phyloP scores from a whole-genome alignment of 2,113 vertebrate genomes.

The Indri indri region DNA sequence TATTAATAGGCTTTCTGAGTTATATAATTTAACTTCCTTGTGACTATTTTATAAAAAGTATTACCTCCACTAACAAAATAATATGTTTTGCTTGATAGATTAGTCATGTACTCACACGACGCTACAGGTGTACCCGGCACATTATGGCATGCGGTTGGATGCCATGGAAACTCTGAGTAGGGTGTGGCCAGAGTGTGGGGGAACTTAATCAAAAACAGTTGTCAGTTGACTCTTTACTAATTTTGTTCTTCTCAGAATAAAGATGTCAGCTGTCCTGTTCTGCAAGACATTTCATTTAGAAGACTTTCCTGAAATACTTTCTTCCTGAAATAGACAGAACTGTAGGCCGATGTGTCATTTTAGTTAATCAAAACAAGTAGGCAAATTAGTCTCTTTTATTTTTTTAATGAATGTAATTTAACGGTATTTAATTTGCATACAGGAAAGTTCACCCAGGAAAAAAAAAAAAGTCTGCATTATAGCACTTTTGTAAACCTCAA shows the following conservation, averaged over 20 bases:
- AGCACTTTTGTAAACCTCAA: constrained; percentile 69
- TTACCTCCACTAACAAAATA: constrained; percentile 73
- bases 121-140: constrained; percentile 19
- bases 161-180: constrained; percentile 44
- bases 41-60: constrained; percentile 72
- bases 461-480: constrained; percentile 73
- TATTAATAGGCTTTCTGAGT: constrained; percentile 77
- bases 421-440: constrained; percentile 76
- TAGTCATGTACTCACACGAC: constrained; percentile 66
- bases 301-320: constrained; percentile 78
- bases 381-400: constrained; percentile 76
- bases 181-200: constrained; percentile 19
- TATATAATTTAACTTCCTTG: constrained; percentile 70
- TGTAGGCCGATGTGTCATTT: constrained; percentile 75
- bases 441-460: constrained; percentile 69
- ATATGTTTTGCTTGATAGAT: constrained; percentile 62
- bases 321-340: constrained; percentile 75
- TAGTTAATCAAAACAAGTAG: constrained; percentile 79
- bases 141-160: constrained; percentile 37
- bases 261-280: constrained; percentile 71
- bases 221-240: constrained; percentile 70
- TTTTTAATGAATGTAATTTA: constrained; percentile 79
- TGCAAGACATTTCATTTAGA: constrained; percentile 70
- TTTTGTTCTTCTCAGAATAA: constrained; percentile 70
- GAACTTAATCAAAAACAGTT: constrained; percentile 63